Percentiles rank a stretch among this genome's conserved stretches.
Conservation (phyloP, 2,797 vertebrate genomes). For the Falco novaeseelandiae region DNA sequence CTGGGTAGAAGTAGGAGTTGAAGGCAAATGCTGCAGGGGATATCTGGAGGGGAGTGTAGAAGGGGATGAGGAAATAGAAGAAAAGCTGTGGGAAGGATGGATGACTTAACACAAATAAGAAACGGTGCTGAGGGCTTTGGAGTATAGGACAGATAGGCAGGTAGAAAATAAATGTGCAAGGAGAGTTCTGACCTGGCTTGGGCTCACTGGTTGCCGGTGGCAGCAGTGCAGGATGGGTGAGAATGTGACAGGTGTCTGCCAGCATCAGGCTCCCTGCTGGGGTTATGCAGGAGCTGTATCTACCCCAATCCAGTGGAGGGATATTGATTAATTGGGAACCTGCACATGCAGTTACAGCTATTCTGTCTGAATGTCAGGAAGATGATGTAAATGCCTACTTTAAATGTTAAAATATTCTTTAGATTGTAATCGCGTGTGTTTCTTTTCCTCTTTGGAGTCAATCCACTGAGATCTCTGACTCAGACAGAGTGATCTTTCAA, state of each 20-base stretch:
- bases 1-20: not conserved
- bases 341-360: constrained; percentile 19
- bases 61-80: not conserved
- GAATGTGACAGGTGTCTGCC: not conserved
- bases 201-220: rapidly evolving
- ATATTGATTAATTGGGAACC: constrained; percentile 73
- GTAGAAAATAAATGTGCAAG: not conserved
- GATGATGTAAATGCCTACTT: constrained; percentile 48
- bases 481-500: constrained; percentile 46
- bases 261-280: not conserved
- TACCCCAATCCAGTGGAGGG: not conserved
- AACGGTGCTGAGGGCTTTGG: not conserved
- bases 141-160: not conserved
- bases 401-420: constrained; percentile 78
- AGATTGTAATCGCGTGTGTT: constrained; percentile 52
- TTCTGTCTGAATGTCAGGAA: constrained; percentile 68
- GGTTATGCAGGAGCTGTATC: not conserved
- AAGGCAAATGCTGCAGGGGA: not conserved
- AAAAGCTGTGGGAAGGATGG: not conserved
- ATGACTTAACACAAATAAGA: not conserved
- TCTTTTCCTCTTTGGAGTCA: constrained; percentile 43
- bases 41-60: not conserved
- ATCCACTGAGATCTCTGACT: constrained; percentile 48
- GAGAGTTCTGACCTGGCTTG: not conserved
- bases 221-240: not conserved